These are phyloP conservation scores for Brenthis hecate DNA, from an alignment of 2,888 invertebrate species.

Conservation along the genomic window DNA sequence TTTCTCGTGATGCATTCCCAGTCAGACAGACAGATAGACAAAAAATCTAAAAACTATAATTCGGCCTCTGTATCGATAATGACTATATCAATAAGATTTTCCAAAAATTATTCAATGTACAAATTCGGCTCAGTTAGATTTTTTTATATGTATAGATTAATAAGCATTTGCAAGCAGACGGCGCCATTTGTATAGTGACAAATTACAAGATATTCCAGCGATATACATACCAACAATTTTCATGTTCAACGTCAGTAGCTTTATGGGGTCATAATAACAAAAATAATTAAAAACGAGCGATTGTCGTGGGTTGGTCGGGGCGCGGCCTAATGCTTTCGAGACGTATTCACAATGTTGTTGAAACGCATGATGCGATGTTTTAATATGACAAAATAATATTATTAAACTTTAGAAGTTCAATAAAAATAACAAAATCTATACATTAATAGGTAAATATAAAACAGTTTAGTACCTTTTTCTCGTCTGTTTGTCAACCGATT, in stretches of 20 bases:
- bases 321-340: constrained; percentile 56
- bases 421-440: background rate
- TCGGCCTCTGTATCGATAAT: too few species aligned
- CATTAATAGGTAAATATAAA: background rate
- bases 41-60: too few species aligned
- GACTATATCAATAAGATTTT: too few species aligned
- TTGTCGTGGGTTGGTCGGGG: constrained; percentile 49
- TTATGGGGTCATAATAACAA: constrained; percentile 43
- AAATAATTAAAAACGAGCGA: constrained; percentile 53
- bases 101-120: too few species aligned
- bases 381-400: background rate
- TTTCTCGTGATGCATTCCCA: too few species aligned
- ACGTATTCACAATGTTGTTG: constrained; percentile 44
- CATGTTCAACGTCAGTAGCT: constrained; percentile 19
- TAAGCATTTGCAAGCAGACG: too few species aligned
- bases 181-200: background rate
- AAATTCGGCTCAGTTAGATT: too few species aligned
- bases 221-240: background rate
- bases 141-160: too few species aligned
- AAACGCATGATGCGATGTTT: background rate
- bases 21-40: too few species aligned
- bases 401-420: background rate
- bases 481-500: too few species aligned
- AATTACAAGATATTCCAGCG: background rate
- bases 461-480: too few species aligned